Evolutionary conservation across 2,113 vertebrate genomes (phyloP), one percentile per base, ranked within the genome.

Genomic region (Bucco capensis): DNA sequence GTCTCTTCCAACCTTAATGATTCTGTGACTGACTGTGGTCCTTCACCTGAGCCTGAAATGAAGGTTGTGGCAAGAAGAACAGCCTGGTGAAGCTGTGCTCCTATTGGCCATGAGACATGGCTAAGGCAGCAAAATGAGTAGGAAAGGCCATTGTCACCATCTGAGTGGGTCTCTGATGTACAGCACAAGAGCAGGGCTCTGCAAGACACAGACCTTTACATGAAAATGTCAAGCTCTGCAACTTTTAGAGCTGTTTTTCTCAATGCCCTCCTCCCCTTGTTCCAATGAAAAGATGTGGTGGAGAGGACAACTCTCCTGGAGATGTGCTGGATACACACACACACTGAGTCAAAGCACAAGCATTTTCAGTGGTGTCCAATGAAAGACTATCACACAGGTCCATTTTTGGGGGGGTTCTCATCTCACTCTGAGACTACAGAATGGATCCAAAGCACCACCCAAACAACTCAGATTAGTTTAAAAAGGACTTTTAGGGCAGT

Each of bases 101-200:
- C 18, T 2, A n/a, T n/a, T n/a, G 1, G 27, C 1, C 64, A 28
- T 4, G 21, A 27, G 35, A 33, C 35, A 15, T 3, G 21, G 19
- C 49, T 22, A 33, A 13, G 21, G 42, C 31, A 46, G 35, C 4
- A 12, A 46, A 54, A 49, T 3, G 4, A 87, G 14, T 14, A 22
- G 53, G 25, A 77, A 86, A 76, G 35, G 49, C 12, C 17, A 4
- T 37, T 49, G 71, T 27, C 19, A 64, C 40, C 14, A 16, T 38
- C 30, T 8, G 6, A 25, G 35, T 3, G 25, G 17, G 11, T 47
- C 31, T 50, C 57, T 37, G 50, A 44, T 7, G 5, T n/a, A 27
- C 67, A 73, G 67, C 2, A 6, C 50, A 44, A 11, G 18, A 61
- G 40, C 2, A 1, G 5, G 17, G 31, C 31, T 83, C 66, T 53